Percentiles rank a stretch among this genome's conserved stretches.
Evolutionary conservation across 2,888 invertebrate species (phyloP).

Genomic region (Prosopocoilus inquinatus): DNA sequence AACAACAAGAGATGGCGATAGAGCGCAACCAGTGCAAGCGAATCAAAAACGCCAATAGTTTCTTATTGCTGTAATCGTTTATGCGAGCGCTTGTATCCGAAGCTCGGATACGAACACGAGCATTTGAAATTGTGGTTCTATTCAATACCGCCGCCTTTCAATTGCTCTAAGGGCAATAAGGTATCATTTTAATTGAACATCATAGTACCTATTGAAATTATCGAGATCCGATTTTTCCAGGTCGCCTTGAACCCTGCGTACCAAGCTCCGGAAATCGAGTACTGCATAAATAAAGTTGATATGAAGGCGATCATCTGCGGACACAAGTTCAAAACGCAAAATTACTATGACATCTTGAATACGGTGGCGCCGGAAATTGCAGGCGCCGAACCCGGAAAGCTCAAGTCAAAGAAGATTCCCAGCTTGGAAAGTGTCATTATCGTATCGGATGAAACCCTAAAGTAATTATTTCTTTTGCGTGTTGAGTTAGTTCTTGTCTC

Average conservation of each 20-base stretch:
- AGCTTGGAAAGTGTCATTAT: constrained; percentile 59
- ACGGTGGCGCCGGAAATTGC: constrained; percentile 60
- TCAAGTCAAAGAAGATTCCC: constrained; percentile 50
- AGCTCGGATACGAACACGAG: too few species aligned
- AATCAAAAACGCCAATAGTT: too few species aligned
- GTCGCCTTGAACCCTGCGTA: constrained; percentile 79
- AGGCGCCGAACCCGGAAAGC: constrained; percentile 49
- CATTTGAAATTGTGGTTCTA: too few species aligned
- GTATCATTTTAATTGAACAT: too few species aligned
- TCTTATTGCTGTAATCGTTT: too few species aligned
- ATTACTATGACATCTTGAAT: constrained; percentile 66
- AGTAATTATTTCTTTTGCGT: constrained; percentile 51
- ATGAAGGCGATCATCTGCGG: constrained; percentile 67
- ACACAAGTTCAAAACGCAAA: constrained; percentile 60
- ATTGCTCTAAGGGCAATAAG: too few species aligned
- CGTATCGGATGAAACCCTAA: constrained; percentile 53
- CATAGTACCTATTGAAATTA: too few species aligned
- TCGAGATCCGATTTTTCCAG: constrained; percentile 42
- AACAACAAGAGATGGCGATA: too few species aligned
- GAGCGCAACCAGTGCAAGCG: too few species aligned
- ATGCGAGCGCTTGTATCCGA: too few species aligned
- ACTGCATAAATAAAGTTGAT: constrained; percentile 69
- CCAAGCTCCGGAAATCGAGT: constrained; percentile 66
- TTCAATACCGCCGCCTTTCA: too few species aligned
- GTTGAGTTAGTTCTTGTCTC: too few species aligned